Percentiles rank a stretch among this genome's conserved stretches.
phyloP scores from a whole-genome alignment of 2,797 vertebrate species.

The Diceros bicornis region DNA sequence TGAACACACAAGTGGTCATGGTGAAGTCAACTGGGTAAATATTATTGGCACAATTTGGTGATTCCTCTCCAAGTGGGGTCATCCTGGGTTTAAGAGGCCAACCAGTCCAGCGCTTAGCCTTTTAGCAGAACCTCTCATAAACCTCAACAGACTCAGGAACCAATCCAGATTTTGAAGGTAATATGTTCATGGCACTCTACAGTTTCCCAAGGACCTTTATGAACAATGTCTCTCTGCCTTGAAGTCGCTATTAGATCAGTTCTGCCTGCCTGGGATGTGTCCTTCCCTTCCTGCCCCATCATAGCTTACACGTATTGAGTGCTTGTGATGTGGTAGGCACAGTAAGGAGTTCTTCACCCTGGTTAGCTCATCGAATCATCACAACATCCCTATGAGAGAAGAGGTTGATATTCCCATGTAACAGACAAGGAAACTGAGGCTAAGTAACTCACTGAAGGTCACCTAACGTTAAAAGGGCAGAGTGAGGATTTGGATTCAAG shows the following conservation, averaged over 20 bases:
- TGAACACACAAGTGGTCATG: neutral
- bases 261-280: neutral
- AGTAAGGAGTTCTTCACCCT: no score
- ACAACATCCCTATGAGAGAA: no score
- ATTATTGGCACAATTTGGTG: neutral
- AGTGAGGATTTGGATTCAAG: neutral
- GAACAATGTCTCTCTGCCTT: no score
- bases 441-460: neutral
- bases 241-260: neutral
- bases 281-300: neutral
- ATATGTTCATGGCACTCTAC: neutral
- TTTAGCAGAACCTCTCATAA: neutral
- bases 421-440: neutral
- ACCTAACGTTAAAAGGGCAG: neutral
- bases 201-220: neutral
- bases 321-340: no score
- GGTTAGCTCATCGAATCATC: neutral
- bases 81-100: neutral
- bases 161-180: neutral
- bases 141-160: neutral
- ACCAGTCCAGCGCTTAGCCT: neutral
- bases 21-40: neutral
- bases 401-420: no score
- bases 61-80: neutral
- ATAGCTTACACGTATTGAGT: no score